These are phyloP conservation scores for Teleogryllus occipitalis DNA, from an alignment of 1,140 invertebrate genomes.

Conservation along the genomic window DNA sequence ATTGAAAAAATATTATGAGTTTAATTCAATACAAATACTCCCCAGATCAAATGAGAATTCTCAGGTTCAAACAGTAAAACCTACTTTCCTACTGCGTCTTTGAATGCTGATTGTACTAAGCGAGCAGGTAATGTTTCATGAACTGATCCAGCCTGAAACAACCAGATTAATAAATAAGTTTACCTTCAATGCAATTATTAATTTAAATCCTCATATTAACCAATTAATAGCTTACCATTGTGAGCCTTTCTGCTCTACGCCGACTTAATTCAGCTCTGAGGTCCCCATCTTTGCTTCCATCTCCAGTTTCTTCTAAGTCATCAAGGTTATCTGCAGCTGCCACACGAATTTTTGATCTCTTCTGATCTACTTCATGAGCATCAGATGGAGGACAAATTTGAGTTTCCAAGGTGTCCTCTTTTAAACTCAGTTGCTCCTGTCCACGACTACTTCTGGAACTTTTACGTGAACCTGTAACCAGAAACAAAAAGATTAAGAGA, in stretches of 20 bases:
- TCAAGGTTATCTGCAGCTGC: neutral
- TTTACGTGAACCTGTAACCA: neutral
- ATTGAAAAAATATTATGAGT: neutral
- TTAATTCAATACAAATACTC: neutral
- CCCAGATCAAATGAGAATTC: neutral
- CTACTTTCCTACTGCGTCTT: slow-evolving; percentile 20
- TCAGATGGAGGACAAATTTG: neutral
- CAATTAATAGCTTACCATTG: slow-evolving; percentile 11
- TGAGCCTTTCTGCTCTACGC: slow-evolving; percentile 20
- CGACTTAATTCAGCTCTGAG: slow-evolving; percentile 18
- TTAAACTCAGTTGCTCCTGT: neutral
- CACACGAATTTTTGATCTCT: neutral
- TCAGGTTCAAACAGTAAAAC: neutral
- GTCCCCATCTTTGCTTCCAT: slow-evolving; percentile 13
- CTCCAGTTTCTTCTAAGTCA: neutral
- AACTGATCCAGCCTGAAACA: slow-evolving; percentile 20
- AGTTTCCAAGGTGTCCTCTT: neutral
- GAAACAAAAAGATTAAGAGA: no score
- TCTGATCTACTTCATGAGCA: neutral
- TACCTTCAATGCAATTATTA: no score
- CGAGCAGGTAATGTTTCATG: slow-evolving; percentile 18
- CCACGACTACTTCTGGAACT: neutral
- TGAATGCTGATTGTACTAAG: slow-evolving; percentile 19
- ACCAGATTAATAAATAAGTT: neutral
- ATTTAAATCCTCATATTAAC: no score